phyloP scores from a whole-genome alignment of 2,113 vertebrate genomes.

The Amazona vittata region DNA sequence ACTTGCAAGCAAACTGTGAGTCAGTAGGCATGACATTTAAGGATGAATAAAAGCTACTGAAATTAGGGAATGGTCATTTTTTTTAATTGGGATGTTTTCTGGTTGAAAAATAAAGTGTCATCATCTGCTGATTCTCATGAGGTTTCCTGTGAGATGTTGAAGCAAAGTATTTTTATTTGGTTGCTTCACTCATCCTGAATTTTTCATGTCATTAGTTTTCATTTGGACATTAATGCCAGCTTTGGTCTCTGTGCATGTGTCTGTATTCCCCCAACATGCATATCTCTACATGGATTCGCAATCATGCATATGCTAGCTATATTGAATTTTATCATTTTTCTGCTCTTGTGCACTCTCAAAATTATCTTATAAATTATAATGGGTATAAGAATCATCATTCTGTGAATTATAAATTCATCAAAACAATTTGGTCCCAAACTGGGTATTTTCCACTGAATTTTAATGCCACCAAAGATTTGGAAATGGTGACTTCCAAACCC shows the following conservation, averaged over 20 bases:
- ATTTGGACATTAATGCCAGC: not conserved
- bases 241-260: not conserved
- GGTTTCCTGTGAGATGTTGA: not conserved
- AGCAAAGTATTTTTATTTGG: not conserved
- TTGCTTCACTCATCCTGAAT: not conserved
- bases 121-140: not conserved
- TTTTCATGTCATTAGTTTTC: not conserved
- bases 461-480: not conserved
- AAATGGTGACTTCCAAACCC: not conserved
- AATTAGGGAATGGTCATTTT: not conserved
- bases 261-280: fast-evolving
- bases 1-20: slow-evolving; percentile 6
- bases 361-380: not conserved
- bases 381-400: not conserved
- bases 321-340: not conserved
- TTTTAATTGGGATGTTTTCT: not conserved
- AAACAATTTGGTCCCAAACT: not conserved
- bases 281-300: not conserved
- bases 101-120: not conserved
- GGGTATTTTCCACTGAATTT: not conserved
- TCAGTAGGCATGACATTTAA: slow-evolving; percentile 32
- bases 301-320: not conserved
- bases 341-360: not conserved
- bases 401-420: not conserved
- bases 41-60: not conserved